Evolutionary conservation across 2,888 invertebrate species (phyloP).

Genomic region (Opisthograptis luteolata): DNA sequence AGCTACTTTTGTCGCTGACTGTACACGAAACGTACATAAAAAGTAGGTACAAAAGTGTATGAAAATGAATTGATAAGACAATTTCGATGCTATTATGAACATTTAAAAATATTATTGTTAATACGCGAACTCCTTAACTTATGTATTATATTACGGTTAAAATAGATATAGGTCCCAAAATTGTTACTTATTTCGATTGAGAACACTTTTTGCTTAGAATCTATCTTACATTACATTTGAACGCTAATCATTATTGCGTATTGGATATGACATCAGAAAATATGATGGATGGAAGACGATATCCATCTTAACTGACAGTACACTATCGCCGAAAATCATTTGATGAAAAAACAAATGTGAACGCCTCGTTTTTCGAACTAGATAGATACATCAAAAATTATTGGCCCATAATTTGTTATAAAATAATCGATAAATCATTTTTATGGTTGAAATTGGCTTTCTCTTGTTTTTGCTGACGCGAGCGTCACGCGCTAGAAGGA

Average conservation of each 20-base stretch:
- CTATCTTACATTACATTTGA: constrained; percentile 28
- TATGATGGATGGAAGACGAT: neutral
- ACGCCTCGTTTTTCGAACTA: too few relatives aligned
- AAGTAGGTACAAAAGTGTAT: neutral
- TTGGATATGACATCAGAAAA: constrained; percentile 12
- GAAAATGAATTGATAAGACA: neutral
- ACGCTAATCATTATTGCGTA: constrained; percentile 15
- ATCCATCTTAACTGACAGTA: neutral
- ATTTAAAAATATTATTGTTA: neutral
- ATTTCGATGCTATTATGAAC: neutral
- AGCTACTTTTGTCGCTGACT: too few relatives aligned
- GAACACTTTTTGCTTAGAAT: constrained; percentile 27
- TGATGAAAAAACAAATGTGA: too few relatives aligned
- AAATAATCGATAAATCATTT: too few relatives aligned
- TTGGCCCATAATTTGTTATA: too few relatives aligned
- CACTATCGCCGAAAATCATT: too few relatives aligned
- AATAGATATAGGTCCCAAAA: constrained; percentile 42
- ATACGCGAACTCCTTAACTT: constrained; percentile 1
- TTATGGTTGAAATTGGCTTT: too few relatives aligned
- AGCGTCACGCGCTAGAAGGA: too few relatives aligned
- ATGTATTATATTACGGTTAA: constrained; percentile 22
- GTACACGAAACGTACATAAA: too few relatives aligned
- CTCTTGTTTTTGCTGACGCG: too few relatives aligned
- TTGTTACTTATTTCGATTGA: constrained; percentile 21
- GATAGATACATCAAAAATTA: too few relatives aligned